Conservation (phyloP, 1,140 invertebrate genomes). For the Muscidifurax raptorellus region DNA sequence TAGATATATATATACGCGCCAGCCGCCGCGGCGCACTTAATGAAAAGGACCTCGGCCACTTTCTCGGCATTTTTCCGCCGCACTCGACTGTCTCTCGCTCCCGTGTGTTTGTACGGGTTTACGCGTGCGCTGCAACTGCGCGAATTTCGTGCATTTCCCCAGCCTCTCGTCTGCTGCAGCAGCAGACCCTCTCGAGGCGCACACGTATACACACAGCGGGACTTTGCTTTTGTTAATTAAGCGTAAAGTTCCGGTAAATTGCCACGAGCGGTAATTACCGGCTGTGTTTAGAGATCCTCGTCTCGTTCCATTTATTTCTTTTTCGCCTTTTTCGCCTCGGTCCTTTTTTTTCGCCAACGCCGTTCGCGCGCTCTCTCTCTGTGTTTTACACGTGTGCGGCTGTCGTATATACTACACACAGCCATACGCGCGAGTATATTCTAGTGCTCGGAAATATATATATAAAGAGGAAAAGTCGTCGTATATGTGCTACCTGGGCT, state of each 20-base stretch:
- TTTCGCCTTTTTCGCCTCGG: background rate
- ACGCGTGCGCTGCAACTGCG: background rate
- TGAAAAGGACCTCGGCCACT: slow-evolving; percentile 35
- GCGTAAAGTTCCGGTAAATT: slow-evolving; percentile 60
- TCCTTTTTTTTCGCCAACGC: slow-evolving; percentile 8
- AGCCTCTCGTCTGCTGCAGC: background rate
- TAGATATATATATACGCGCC: background rate
- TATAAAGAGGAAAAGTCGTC: background rate
- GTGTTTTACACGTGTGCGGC: background rate
- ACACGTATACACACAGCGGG: background rate
- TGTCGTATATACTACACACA: too few species aligned
- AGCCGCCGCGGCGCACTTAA: background rate
- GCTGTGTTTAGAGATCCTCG: slow-evolving; percentile 45
- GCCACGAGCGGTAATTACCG: slow-evolving; percentile 56
- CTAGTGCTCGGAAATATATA: background rate
- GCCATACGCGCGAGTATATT: background rate
- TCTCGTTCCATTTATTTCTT: slow-evolving; percentile 24
- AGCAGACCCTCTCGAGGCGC: background rate
- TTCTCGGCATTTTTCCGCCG: slow-evolving; percentile 20
- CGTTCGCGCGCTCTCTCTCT: background rate
- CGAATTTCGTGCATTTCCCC: background rate
- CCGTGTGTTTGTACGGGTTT: background rate
- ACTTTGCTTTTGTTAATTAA: slow-evolving; percentile 60
- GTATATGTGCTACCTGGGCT: background rate
- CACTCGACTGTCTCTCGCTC: background rate